phyloP scores from a whole-genome alignment of 2,113 vertebrate species.

The Cephalophus harveyi region DNA sequence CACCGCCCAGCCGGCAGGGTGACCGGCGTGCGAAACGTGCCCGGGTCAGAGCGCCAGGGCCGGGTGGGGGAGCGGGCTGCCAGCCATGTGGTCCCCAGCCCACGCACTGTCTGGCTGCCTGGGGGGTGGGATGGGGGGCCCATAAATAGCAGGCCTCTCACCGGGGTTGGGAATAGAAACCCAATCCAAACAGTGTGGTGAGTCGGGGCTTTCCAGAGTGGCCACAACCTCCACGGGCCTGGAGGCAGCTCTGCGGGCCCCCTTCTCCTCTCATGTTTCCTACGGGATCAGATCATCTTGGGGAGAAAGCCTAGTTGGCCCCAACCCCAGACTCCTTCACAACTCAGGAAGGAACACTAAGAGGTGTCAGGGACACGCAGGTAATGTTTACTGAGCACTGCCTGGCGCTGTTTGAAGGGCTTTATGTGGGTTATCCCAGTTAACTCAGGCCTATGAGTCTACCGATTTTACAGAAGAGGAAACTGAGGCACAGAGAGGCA shows the following conservation, averaged over 20 bases:
- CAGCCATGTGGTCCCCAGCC: slow-evolving; percentile 61
- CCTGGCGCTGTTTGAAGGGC: background rate
- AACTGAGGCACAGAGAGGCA: background rate
- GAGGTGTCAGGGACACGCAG: background rate
- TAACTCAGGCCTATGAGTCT: background rate
- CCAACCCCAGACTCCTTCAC: background rate
- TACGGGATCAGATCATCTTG: background rate
- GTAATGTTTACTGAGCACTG: background rate
- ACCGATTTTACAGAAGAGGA: background rate
- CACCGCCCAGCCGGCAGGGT: background rate
- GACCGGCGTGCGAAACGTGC: slow-evolving; percentile 44
- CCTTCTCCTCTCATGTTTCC: background rate
- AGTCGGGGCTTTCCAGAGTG: slow-evolving; percentile 64
- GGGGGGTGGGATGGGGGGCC: slow-evolving; percentile 57
- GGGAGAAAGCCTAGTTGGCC: slow-evolving; percentile 3
- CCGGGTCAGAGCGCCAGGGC: slow-evolving; percentile 20
- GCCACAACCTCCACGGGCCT: slow-evolving; percentile 37
- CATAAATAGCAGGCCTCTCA: slow-evolving; percentile 73
- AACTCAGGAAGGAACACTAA: background rate
- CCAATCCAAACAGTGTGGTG: slow-evolving; percentile 71
- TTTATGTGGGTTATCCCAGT: background rate
- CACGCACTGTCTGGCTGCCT: slow-evolving; percentile 68
- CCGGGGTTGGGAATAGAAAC: slow-evolving; percentile 72
- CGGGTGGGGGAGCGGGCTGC: slow-evolving; percentile 38
- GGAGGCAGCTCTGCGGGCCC: background rate